Evolutionary conservation across 2,888 invertebrate genomes (phyloP).

Genomic region (Heterodera filipjevi): DNA sequence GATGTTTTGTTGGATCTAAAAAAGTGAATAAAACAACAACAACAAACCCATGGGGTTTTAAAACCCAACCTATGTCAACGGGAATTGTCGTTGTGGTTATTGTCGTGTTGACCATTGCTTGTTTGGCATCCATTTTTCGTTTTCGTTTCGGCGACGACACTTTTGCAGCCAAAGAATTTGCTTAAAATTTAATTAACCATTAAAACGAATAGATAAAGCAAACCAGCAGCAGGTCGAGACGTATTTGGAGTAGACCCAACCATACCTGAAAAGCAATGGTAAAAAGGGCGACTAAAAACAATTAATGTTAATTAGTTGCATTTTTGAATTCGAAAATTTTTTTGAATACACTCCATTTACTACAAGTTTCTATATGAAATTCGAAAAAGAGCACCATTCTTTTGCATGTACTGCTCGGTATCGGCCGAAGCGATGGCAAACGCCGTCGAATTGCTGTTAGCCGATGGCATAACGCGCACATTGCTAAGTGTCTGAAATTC

Average conservation of each 20-base stretch:
- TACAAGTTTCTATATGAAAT: too few relatives aligned
- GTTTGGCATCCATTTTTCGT: conserved; percentile 2
- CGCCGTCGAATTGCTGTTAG: neutral
- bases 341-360: too few relatives aligned
- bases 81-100: neutral
- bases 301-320: too few relatives aligned
- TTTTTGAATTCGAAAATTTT: too few relatives aligned
- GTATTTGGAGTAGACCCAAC: neutral
- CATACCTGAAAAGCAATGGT: neutral
- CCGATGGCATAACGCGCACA: neutral
- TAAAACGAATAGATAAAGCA: neutral
- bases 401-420: neutral
- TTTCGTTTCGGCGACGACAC: conserved; percentile 2
- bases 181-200: neutral
- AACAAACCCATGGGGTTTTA: neutral
- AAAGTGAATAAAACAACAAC: neutral
- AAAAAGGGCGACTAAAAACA: neutral
- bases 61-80: neutral
- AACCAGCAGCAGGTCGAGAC: neutral
- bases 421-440: neutral
- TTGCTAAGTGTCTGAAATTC: neutral
- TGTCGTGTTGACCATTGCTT: too few relatives aligned
- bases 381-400: neutral
- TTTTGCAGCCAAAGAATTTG: neutral
- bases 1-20: neutral